Base-by-base conservation (phyloP, 2,113 vertebrate genomes). In the Sialia sialis region DNA sequence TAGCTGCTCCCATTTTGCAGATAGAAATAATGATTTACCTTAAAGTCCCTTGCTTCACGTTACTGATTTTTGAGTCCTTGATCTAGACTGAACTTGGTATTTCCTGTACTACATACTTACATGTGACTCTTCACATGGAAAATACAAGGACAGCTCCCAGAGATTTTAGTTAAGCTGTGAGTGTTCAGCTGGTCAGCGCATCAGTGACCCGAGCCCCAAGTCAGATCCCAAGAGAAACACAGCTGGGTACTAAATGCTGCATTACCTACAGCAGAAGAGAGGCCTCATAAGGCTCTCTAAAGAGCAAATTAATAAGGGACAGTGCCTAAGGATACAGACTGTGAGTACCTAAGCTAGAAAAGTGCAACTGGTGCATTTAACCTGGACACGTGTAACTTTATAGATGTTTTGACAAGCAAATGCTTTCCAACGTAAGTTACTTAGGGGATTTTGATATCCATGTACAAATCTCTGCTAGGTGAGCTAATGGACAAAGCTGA, bases 211-310 rank as follows among this genome's bases (percentile, higher is more conserved):
- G 2, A 52, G 15, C 8, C n/a, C 27, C 2, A 10, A 10, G 32
- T 39, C 30, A 75, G n/a, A 52, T 4, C 38, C 18, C 51, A 44
- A 48, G 32, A 39, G 52, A 62, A 72, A 70, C 14, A 38, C 59
- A 80, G 49, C 58, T 49, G 30, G 41, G 59, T 36, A 63, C 30
- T 75, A 87, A 56, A 49, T 27, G 43, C 12, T 59, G 22, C 29
- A 16, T 49, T 55, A 8, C 0, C 0, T 38, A 34, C 29, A 44
- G 48, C 23, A 13, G 30, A 60, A 36, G 0, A 0, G 30, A 52
- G 19, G 56, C 15, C 46, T 29, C 30, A 29, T 14, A 58, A 54
- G 14, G 17, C 60, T 85, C 51, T n/a, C 80, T 27, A 39, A 79
- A 79, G 29, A 58, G 4, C 17, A 58, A 44, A 48, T 3, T 3